Evolutionary conservation across 2,888 invertebrate species (phyloP).

Genomic region (Lithodes maja): DNA sequence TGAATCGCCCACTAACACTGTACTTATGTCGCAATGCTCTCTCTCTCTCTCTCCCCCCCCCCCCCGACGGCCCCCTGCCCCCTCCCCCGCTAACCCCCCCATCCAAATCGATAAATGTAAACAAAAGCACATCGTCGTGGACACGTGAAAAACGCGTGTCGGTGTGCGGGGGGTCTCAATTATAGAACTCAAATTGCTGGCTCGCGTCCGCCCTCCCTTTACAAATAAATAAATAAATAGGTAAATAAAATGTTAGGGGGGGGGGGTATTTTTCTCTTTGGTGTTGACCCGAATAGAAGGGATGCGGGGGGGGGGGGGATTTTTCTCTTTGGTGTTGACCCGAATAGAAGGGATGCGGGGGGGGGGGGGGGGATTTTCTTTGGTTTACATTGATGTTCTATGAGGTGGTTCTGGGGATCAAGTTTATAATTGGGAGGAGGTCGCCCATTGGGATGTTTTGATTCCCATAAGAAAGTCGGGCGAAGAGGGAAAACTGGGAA

Average conservation of each 20-base stretch:
- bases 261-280: no score
- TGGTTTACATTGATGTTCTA: no score
- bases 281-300: no score
- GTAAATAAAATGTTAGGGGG: neutral
- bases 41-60: neutral
- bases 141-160: conserved; percentile 44
- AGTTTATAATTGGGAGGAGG: no score
- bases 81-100: neutral
- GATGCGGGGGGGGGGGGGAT: no score
- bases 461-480: conserved; percentile 23
- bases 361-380: no score
- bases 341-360: no score
- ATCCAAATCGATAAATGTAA: conserved; percentile 20
- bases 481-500: neutral
- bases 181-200: conserved; percentile 5
- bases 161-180: conserved; percentile 32
- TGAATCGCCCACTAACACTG: no score
- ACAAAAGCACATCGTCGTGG: conserved; percentile 41
- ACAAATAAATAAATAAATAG: conserved; percentile 12
- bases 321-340: no score
- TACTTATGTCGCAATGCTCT: neutral
- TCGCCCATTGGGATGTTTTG: neutral
- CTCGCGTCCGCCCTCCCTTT: neutral
- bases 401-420: no score
- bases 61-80: no score